Base-by-base conservation (phyloP, 2,888 invertebrate species). In the Nephrotoma guestfalica region DNA sequence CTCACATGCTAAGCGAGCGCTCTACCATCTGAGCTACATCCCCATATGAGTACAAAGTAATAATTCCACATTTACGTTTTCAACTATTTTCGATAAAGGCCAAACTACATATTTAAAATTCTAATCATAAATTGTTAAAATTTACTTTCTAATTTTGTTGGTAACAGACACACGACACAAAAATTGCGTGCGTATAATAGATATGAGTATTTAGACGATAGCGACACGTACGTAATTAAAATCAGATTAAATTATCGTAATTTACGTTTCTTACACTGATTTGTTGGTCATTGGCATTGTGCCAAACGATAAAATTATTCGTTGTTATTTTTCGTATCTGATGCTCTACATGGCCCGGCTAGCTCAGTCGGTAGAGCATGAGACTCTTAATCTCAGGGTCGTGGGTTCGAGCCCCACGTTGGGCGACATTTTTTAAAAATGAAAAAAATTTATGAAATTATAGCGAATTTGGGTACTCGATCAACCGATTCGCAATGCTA, bases 351-450 rank as follows among this genome's bases (percentile, higher is more conserved):
- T 57, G 7, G 71, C 71, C 30, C 30, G 89, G 89, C 89, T 89
- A 89, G 89, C 89, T 89, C 89, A 90, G 89, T 89, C 89, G 89
- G 89, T 89, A 90, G 89, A 89, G 89, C 89, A 89, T 89, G 89
- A 89, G 89, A 89, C 89, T 90, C 89, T 89, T 89, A 89, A 90
- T 89, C 89, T 89, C 89, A 89, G 89, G 90, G 90, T 90, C 90
- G 89, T 89, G 89, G 89, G 89, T 89, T 89, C 89, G 89, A 89
- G 89, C 89, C 89, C 89, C 89, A 89, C 89, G 89, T 89, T 89
- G 89, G 89, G 89, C 89, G 89, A 88, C 41, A n/a, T 40, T 41
- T 18, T 71, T 51, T 30, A 30, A 30, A 30, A 30, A 2, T 2
- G 30, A 30, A 30, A 2, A 2, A 30, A 30, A 30, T 30, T 30